Evolutionary conservation across 2,797 vertebrate species (phyloP), one percentile per base, ranked within the genome.

Genomic region (Notoglanidium macrostoma): DNA sequence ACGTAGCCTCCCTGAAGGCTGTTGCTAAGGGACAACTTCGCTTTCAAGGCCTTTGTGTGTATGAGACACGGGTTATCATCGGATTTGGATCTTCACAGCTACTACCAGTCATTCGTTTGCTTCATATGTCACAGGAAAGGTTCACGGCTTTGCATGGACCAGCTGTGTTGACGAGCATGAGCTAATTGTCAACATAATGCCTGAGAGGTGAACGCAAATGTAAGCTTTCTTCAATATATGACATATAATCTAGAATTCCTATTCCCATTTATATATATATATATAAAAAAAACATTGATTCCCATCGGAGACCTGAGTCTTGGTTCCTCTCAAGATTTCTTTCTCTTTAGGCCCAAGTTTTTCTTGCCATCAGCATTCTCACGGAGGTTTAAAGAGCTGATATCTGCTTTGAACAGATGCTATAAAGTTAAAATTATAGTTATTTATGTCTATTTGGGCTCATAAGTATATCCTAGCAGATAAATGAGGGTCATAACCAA

Each of bases 1-100:
- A 70, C 35, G 40, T 17, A 73, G 83, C 55, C 44, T 80, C 78
- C 55, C 65, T 40, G 84, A 88, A 85, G 78, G 35, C 65, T 85
- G 84, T 85, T 85, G 87, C 84, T 88, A 85, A 88, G 87, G 84
- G 87, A 85, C 76, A 73, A 68, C 67, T 85, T 82, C 12, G 17
- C 44, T 74, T 85, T 65, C 83, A 85, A 84, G 87, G 82, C 84
- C 83, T 72, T 61, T 74, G 65, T 73, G 35, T 59, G 35, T 6
- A 73, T 23, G 55, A 54, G 63, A 65, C 32, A 10, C 2, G 23
- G 29, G 6, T 17, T 49, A 82, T 55, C 35, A 73, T 73, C 54
- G 2, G 26, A 12, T 86, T 57, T 49, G 1, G 54, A 86, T 81
- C 26, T 70, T 49, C 46, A 8, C 67, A 14, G 40, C 26, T n/a